These are phyloP conservation scores for Chrysocyon brachyurus DNA, from an alignment of 2,797 vertebrate species.

Conservation along the genomic window DNA sequence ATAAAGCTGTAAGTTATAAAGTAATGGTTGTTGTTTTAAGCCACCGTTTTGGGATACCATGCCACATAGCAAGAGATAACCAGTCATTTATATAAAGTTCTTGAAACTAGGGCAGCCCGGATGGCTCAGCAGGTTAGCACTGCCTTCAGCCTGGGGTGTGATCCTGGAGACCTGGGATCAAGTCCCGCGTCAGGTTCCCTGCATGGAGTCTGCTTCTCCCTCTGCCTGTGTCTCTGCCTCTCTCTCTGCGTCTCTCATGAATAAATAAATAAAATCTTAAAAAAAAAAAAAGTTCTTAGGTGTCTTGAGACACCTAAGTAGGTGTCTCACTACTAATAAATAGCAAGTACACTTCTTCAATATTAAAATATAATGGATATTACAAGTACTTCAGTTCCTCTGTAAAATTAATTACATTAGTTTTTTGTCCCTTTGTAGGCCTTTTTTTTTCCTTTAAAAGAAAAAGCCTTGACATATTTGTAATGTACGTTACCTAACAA, in stretches of 20 bases:
- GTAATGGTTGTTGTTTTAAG: neutral
- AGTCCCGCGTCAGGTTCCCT: too few relatives aligned
- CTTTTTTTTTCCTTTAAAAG: neutral
- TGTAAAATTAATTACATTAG: neutral
- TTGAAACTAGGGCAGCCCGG: neutral
- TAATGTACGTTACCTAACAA: constrained; percentile 34
- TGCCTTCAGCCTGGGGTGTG: too few relatives aligned
- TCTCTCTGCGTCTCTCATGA: too few relatives aligned
- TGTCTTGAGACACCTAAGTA: neutral
- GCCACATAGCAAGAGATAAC: neutral
- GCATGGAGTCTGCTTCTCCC: too few relatives aligned
- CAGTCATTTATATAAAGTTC: neutral
- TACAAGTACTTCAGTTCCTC: neutral
- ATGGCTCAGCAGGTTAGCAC: too few relatives aligned
- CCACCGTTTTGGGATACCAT: neutral
- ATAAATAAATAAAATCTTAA: too few relatives aligned
- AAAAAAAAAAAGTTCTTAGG: too few relatives aligned
- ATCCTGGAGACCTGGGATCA: too few relatives aligned
- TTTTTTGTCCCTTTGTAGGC: neutral
- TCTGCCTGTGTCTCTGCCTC: too few relatives aligned
- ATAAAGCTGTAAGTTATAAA: neutral
- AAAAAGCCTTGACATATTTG: neutral
- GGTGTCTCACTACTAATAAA: neutral
- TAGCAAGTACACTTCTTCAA: neutral
- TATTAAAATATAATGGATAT: neutral